These are phyloP conservation scores for Tipula confusa DNA, from an alignment of 2,888 invertebrate species.

Conservation along the genomic window DNA sequence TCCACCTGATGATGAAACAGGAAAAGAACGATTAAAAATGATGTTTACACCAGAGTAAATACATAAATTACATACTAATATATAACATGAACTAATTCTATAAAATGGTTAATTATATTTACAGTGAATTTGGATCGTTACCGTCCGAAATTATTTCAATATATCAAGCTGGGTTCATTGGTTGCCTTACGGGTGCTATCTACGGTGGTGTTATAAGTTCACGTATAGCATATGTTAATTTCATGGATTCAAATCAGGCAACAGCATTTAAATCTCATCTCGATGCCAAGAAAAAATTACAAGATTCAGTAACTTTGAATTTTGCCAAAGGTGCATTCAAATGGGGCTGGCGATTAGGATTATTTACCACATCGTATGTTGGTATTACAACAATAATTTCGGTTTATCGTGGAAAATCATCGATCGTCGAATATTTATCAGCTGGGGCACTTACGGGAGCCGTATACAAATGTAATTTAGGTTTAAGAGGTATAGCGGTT, in stretches of 20 bases:
- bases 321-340: slow-evolving; percentile 68
- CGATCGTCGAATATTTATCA: slow-evolving; percentile 61
- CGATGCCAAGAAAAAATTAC: slow-evolving; percentile 68
- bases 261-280: slow-evolving; percentile 61
- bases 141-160: slow-evolving; percentile 60
- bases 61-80: too few relatives aligned
- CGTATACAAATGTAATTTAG: slow-evolving; percentile 63
- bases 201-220: slow-evolving; percentile 63
- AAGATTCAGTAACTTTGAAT: slow-evolving; percentile 63
- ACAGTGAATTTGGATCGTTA: slow-evolving; percentile 61
- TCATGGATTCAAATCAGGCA: slow-evolving; percentile 70
- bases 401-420: slow-evolving; percentile 63
- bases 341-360: slow-evolving; percentile 64
- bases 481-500: slow-evolving; percentile 62
- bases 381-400: slow-evolving; percentile 59
- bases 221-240: slow-evolving; percentile 58
- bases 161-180: slow-evolving; percentile 57
- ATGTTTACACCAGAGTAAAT: slow-evolving; percentile 47
- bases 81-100: too few relatives aligned
- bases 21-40: slow-evolving; percentile 44
- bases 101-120: background rate
- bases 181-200: slow-evolving; percentile 59
- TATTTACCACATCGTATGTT: slow-evolving; percentile 64
- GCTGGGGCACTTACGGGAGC: slow-evolving; percentile 63
- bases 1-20: slow-evolving; percentile 42